Conservation (phyloP, 2,888 invertebrate species). For the Hemithea aestivaria region DNA sequence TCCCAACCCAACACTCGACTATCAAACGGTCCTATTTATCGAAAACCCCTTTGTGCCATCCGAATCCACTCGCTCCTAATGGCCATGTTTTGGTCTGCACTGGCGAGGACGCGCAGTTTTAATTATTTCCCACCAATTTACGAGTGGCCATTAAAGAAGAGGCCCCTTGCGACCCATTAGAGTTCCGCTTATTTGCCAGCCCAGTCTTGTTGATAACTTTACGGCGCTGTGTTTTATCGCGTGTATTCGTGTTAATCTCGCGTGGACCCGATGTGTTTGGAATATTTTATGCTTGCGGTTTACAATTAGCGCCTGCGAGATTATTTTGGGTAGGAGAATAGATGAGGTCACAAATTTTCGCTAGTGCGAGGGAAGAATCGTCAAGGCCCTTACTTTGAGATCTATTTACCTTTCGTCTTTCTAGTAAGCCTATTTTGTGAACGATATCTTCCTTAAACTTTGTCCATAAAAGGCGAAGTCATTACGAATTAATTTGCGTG, state of each 20-base stretch:
- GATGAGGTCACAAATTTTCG: too few species aligned
- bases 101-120: conserved; percentile 67
- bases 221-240: conserved; percentile 65
- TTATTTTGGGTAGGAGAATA: conserved; percentile 8
- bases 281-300: conserved; percentile 34
- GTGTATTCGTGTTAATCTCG: conserved; percentile 65
- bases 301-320: conserved; percentile 20
- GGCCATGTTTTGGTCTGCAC: conserved; percentile 69
- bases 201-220: conserved; percentile 75
- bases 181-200: conserved; percentile 34
- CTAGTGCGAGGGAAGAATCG: too few species aligned
- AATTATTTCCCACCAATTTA: conserved; percentile 79
- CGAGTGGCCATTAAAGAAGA: conserved; percentile 75
- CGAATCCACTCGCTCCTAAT: conserved; percentile 60
- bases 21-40: conserved; percentile 60
- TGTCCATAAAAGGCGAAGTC: too few species aligned
- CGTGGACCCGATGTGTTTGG: conserved; percentile 43
- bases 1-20: conserved; percentile 26
- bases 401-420: too few species aligned
- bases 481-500: too few species aligned
- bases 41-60: conserved; percentile 66
- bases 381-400: too few species aligned
- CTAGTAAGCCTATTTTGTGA: too few species aligned
- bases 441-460: too few species aligned
- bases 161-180: conserved; percentile 71